Base-by-base conservation (phyloP, 2,113 vertebrate genomes). In the Notechis scutatus region DNA sequence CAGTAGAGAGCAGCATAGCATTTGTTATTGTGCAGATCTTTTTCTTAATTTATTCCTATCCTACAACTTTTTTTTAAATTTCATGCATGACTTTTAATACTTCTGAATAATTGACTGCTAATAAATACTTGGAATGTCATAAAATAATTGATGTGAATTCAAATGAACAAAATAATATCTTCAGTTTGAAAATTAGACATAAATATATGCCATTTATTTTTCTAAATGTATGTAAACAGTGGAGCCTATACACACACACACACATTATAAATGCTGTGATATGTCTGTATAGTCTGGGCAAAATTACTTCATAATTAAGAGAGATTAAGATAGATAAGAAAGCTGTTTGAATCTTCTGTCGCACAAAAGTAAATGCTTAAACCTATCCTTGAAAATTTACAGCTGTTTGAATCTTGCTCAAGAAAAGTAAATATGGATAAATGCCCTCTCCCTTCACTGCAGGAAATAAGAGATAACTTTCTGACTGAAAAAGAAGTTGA, bases 1-100 rank as follows among this genome's bases (percentile, higher is more conserved):
- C 98, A 98, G 97, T 93, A 98, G 98, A 97, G 97, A 96, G 98
- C 98, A 97, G 95, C 97, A 91, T 95, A 96, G 97, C 95, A 96
- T 94, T 95, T 90, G 64, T 4, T 64, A 94, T 95, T 74, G 85
- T 93, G 34, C 89, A 9, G 29, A 94, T 90, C 8, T 59, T 81
- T 96, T 57, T 64, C 81, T 69, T 92, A 89, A 87, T 93, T 87
- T 94, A 59, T 91, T 42, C 92, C 69, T 50, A 8, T 24, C 91
- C 26, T 55, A 81, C 89, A 94, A 92, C 52, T 86, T 59, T 0
- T 91, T 90, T 92, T 2, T 0, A 24, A 29, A 89, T 42, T 88
- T 50, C 12, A 54, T 42, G 92, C 74, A n/a, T 14, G 42, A 8
- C 15, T 45, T 91, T 86, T 54, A 34, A 92, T 45, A 90, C 59